Conservation (phyloP, 2,113 vertebrate species). For the Chamaetylas fuelleborni region DNA sequence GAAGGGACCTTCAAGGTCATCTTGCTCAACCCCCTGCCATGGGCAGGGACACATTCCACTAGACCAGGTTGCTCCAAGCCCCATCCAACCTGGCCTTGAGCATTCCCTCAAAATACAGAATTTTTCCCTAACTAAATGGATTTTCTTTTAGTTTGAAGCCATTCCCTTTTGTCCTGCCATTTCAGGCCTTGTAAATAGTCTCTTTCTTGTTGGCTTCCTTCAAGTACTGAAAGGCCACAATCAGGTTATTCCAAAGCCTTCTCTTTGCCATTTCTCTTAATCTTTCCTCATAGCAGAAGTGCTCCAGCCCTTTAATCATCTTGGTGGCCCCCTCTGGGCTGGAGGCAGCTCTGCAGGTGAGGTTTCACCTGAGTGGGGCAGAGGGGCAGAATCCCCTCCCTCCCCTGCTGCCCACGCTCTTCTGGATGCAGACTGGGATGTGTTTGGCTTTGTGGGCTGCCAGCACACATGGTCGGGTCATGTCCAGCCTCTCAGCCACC, state of each 20-base stretch:
- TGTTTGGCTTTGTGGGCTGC: background rate
- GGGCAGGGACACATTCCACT: background rate
- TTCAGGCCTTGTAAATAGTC: background rate
- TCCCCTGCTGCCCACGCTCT: background rate
- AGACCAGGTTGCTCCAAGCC: background rate
- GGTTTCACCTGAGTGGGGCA: background rate
- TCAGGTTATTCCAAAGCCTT: background rate
- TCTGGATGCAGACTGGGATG: background rate
- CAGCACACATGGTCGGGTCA: background rate
- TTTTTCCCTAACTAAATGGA: background rate
- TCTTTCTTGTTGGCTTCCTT: background rate
- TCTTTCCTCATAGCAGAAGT: background rate
- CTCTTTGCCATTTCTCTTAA: background rate
- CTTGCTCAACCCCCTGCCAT: background rate
- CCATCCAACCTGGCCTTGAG: background rate
- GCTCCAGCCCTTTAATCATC: background rate
- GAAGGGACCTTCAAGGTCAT: background rate
- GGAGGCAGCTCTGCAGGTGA: background rate
- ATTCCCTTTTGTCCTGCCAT: background rate
- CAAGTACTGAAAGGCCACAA: background rate
- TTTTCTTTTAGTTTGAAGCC: background rate
- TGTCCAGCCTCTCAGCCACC: background rate
- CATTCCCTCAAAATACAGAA: background rate
- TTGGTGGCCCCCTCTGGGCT: background rate
- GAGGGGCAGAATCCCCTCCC: background rate